phyloP scores from a whole-genome alignment of 53 echinoderm and acorn worm species.

The Zoroaster sp. region DNA sequence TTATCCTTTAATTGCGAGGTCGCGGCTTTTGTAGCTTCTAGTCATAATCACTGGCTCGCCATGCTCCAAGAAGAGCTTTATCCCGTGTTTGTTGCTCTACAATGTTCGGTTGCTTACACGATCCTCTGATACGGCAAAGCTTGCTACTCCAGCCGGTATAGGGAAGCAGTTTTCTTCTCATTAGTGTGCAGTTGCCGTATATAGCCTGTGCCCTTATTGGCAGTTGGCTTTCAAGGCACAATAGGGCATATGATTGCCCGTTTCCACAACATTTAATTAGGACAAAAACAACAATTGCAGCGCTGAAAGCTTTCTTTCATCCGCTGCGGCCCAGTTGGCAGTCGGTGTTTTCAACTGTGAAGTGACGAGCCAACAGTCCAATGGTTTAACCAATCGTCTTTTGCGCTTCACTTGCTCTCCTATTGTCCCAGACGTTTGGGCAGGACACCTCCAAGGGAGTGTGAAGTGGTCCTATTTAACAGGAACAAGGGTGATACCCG shows the following conservation, averaged over 20 bases:
- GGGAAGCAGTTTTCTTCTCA: slow-evolving; percentile 1
- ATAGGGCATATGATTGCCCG: slow-evolving; percentile 53
- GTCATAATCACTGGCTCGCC: not conserved
- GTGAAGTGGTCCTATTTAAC: not conserved
- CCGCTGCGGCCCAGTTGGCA: slow-evolving; percentile 33
- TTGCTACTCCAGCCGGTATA: not conserved
- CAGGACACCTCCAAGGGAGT: slow-evolving; percentile 36
- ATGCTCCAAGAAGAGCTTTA: not conserved
- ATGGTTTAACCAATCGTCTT: slow-evolving; percentile 20
- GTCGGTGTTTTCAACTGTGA: not conserved
- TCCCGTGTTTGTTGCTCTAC: slow-evolving; percentile 16
- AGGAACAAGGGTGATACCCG: not conserved
- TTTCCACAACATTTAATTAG: slow-evolving; percentile 66
- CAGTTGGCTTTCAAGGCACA: not conserved
- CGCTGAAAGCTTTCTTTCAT: not conserved
- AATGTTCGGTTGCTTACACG: not conserved
- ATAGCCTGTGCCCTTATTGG: not conserved
- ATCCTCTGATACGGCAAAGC: not conserved
- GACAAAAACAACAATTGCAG: slow-evolving; percentile 63
- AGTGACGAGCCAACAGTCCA: slow-evolving; percentile 4
- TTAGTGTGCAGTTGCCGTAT: not conserved
- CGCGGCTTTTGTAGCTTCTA: slow-evolving; percentile 36
- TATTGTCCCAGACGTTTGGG: slow-evolving; percentile 10
- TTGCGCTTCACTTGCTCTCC: slow-evolving; percentile 3
- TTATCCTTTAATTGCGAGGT: slow-evolving; percentile 50